Base-by-base conservation (phyloP, 2,888 invertebrate genomes). In the Nowickia ferox region DNA sequence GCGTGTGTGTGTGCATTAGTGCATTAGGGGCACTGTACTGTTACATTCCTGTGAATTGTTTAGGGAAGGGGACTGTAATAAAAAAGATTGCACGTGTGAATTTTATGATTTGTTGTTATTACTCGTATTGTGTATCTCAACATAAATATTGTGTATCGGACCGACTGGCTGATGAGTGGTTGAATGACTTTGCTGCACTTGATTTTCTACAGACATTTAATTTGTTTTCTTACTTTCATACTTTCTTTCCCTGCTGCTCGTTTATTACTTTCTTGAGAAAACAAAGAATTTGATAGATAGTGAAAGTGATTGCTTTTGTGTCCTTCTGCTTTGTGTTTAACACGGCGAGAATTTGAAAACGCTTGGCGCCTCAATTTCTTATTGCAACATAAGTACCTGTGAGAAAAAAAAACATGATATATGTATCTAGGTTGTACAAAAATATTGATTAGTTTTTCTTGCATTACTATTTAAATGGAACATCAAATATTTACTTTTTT, bases 31-130 rank as follows among this genome's bases (percentile, higher is more conserved):
- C 79, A 82, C 85, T 82, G 86, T 82, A 82, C 85, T 82, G 86
- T 83, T 86, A 83, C 72, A 80, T 86, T 86, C 83, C 79, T 76
- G 61, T 80, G 86, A 86, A 85, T 51, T 66, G 15, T 46, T 17
- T 30, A 42, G 22, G 15, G 6, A n/a, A 44, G n/a, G 46, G n/a
- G 55, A 8, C 6, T 38, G 15, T 22, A 46, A 42, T 48, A 59
- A 55, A 40, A 55, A 51, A 66, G 59, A 80, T 80, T 83, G 79
- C 86, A 86, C 86, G 83, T 86, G 83, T 86, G 83, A 86, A 86
- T 86, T 86, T 86, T 83, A 86, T 83, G 75, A 72, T 80, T 80
- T 79, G 71, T 79, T 83, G 5, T 83, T 59, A 44, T 68, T 55
- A 38, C 61, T 69, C 0, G 30, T 46, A 15, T 63, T 71, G 63